Evolutionary conservation across 2,797 vertebrate species (phyloP), one percentile per base, ranked within the genome.

Genomic region (Rhabdophis nuchalis): DNA sequence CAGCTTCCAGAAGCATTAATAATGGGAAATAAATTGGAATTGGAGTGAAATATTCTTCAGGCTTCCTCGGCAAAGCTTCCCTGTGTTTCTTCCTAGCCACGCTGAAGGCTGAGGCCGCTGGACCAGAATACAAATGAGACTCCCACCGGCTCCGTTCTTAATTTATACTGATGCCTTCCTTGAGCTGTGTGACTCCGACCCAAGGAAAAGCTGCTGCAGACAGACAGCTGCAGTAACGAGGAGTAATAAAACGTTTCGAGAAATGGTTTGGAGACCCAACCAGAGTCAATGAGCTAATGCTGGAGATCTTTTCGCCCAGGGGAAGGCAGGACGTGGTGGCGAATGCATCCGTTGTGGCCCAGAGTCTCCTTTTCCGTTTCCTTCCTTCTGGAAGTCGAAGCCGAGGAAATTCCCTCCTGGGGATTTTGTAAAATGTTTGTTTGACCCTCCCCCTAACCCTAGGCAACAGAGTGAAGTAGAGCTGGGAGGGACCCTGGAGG

Each of bases 11-110:
- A 97, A 96, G 93, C 95, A 89, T 97, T 97, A 97, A 97, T 97
- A 97, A 97, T 97, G 96, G 96, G 97, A 95, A 97, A 96, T 97
- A 96, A 97, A 97, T 97, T 96, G 96, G 95, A 97, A 95, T 95
- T 41, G 3, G 93, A 96, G 96, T 95, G 96, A 96, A 97, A 97
- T 97, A 95, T 97, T 97, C 93, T 85, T 94, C 0, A 90, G 95
- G 94, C 93, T 20, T 96, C 97, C 97, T 97, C 96, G n/a, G 90
- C 96, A 95, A 97, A 95, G 96, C 11, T 92, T 92, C 93, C 93
- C 95, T 93, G 96, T n/a, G 92, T 11, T 8, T 8, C 95, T 95
- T 95, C 94, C 96, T 93, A 93, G 94, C 95, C 97, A 95, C 92
- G 94, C 92, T 96, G 96, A 97, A 97, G 95, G 93, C 57, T 10